Percentiles rank a stretch among this genome's conserved stretches.
Evolutionary conservation across 2,888 invertebrate genomes (phyloP).

Genomic region (Synergus laeviventris): DNA sequence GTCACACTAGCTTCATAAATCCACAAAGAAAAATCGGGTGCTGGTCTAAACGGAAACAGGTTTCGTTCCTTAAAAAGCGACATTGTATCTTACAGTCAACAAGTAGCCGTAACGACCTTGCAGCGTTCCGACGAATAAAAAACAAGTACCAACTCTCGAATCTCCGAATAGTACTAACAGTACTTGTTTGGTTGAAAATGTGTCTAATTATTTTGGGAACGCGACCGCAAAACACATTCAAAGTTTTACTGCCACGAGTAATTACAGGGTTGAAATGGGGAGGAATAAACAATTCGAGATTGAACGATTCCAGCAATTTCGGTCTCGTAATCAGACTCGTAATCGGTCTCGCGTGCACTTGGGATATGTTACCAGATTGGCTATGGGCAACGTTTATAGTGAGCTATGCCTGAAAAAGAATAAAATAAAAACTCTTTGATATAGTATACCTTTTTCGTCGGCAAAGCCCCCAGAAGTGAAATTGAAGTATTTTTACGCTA

Average conservation of each 20-base stretch:
- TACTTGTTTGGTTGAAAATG: slow-evolving; percentile 1
- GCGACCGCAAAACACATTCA: slow-evolving; percentile 1
- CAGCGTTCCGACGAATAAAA: slow-evolving; percentile 1
- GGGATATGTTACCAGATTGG: slow-evolving; percentile 4
- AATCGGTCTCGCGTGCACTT: slow-evolving; percentile 21
- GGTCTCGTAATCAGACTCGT: slow-evolving; percentile 11
- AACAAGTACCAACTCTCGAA: slow-evolving; percentile 4
- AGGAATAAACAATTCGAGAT: slow-evolving; percentile 25
- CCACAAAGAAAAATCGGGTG: slow-evolving; percentile 17
- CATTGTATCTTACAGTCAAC: slow-evolving; percentile 19
- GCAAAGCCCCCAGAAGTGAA: slow-evolving; percentile 12
- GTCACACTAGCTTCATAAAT: slow-evolving; percentile 20
- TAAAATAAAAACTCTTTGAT: slow-evolving; percentile 4
- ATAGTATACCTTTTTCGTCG: not conserved
- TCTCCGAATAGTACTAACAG: slow-evolving; percentile 22
- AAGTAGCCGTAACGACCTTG: slow-evolving; percentile 36
- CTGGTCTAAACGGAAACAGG: slow-evolving; percentile 8
- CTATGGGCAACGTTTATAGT: slow-evolving; percentile 3
- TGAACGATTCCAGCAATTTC: slow-evolving; percentile 18
- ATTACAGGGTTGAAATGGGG: slow-evolving; percentile 23
- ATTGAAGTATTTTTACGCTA: not conserved
- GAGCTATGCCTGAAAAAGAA: not conserved
- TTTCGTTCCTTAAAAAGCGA: slow-evolving; percentile 21
- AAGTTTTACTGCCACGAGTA: slow-evolving; percentile 9
- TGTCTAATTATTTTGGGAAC: not conserved